phyloP scores from a whole-genome alignment of 2,113 vertebrate genomes.

The Oceanodroma tethys region DNA sequence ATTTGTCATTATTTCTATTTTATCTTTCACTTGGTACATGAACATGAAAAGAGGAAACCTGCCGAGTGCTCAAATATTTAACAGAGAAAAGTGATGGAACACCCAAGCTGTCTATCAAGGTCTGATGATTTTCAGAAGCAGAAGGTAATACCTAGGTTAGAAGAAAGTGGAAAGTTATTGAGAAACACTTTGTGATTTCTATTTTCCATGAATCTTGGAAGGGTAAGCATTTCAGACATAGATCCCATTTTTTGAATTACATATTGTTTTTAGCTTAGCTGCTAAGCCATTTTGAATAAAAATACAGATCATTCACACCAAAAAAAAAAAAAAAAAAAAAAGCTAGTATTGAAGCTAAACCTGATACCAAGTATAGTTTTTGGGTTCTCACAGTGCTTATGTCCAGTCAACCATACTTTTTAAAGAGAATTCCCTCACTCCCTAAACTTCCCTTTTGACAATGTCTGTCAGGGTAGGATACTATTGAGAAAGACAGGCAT shows the following conservation, averaged over 20 bases:
- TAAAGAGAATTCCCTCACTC: not conserved
- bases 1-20: not conserved
- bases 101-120: not conserved
- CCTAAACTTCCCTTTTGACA: not conserved
- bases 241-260: not conserved
- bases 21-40: not conserved
- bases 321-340: not conserved
- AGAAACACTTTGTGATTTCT: not conserved
- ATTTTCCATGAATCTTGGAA: not conserved
- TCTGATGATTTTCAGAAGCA: not conserved
- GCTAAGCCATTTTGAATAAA: not conserved
- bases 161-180: not conserved
- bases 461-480: no score
- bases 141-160: not conserved
- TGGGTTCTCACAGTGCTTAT: not conserved
- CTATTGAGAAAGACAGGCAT: not conserved
- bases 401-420: not conserved
- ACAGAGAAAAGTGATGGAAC: not conserved
- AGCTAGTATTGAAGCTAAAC: not conserved
- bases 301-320: not conserved
- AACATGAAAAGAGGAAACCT: not conserved
- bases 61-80: not conserved
- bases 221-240: not conserved
- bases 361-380: not conserved
- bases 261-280: not conserved